phyloP scores from a whole-genome alignment of 2,113 vertebrate genomes.

The Microtus pennsylvanicus region DNA sequence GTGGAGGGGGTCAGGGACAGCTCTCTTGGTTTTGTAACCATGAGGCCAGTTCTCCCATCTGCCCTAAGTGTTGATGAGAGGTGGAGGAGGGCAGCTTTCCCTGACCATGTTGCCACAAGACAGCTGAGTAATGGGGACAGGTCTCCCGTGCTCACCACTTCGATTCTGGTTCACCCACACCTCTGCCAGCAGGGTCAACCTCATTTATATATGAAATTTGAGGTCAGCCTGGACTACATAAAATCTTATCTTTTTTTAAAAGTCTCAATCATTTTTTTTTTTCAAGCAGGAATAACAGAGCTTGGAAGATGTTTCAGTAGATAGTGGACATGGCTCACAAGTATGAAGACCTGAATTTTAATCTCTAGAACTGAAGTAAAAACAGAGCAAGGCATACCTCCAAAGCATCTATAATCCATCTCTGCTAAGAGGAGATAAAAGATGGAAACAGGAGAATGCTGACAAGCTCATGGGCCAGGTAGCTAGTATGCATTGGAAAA shows the following conservation, averaged over 20 bases:
- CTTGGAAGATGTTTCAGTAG: not conserved
- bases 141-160: too few relatives aligned
- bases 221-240: not conserved
- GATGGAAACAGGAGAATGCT: not conserved
- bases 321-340: not conserved
- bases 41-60: too few relatives aligned
- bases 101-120: too few relatives aligned
- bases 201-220: not conserved
- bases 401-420: not conserved
- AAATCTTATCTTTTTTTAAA: too few relatives aligned
- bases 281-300: not conserved
- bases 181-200: not conserved
- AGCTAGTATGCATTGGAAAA: not conserved
- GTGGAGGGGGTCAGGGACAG: too few relatives aligned
- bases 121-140: too few relatives aligned
- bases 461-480: not conserved
- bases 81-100: too few relatives aligned
- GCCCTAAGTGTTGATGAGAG: too few relatives aligned
- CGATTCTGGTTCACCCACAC: too few relatives aligned
- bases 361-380: not conserved
- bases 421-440: not conserved
- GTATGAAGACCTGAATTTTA: not conserved
- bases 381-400: not conserved
- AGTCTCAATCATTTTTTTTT: too few relatives aligned
- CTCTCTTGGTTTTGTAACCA: too few relatives aligned